Conservation (phyloP, 2,797 vertebrate genomes). For the Chloroceryle inda region DNA sequence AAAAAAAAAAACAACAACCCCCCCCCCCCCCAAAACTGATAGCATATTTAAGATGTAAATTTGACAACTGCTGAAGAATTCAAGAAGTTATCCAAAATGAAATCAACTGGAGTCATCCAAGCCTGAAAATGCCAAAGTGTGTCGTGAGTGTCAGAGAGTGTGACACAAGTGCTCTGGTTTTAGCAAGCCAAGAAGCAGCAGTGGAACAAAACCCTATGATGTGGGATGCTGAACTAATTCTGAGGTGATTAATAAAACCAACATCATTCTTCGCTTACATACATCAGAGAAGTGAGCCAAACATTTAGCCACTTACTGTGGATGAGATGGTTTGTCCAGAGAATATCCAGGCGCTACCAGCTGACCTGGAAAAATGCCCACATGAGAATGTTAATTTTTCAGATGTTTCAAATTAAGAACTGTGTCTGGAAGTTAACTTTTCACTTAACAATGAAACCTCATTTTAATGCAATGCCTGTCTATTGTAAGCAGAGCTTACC, state of each 20-base stretch:
- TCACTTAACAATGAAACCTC: not conserved
- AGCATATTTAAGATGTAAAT: not conserved
- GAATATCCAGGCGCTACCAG: not conserved
- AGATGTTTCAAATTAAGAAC: slow-evolving; percentile 51
- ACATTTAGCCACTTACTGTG: not conserved
- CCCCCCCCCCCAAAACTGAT: not conserved
- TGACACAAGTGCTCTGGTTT: not conserved
- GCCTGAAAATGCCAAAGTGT: not conserved
- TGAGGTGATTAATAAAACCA: slow-evolving; percentile 1
- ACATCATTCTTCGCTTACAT: not conserved
- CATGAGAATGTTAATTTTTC: slow-evolving; percentile 7
- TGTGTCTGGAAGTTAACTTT: slow-evolving; percentile 25
- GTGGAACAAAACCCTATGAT: not conserved
- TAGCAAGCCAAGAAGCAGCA: not conserved
- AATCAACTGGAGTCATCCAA: not conserved
- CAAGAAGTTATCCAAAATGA: not conserved
- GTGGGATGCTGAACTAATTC: not conserved
- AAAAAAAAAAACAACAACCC: not conserved
- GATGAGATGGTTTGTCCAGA: not conserved
- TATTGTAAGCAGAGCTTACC: not conserved
- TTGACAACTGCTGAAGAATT: not conserved
- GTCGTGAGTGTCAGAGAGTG: not conserved
- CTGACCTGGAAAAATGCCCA: slow-evolving; percentile 1
- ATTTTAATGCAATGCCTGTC: not conserved
- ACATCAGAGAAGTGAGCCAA: not conserved